Evolutionary conservation across 2,888 invertebrate genomes (phyloP).

Genomic region (Petrolisthes cinctipes): DNA sequence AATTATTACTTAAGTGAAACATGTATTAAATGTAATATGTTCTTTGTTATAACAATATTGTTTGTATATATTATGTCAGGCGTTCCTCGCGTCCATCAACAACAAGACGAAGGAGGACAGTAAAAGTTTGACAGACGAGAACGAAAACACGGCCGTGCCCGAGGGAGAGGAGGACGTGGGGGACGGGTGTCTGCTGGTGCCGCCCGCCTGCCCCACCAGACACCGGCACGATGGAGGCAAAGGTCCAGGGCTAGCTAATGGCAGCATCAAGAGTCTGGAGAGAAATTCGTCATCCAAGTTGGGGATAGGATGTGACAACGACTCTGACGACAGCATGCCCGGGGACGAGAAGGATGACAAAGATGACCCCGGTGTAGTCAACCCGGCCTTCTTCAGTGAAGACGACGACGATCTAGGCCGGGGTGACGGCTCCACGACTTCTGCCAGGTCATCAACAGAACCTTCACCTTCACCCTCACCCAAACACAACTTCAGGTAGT

Average conservation of each 20-base stretch:
- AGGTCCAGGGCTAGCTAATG: constrained; percentile 29
- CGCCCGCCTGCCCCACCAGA: constrained; percentile 1
- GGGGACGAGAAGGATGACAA: constrained; percentile 51
- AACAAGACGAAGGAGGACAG: constrained; percentile 41
- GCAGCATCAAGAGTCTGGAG: constrained; percentile 29
- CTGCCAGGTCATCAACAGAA: constrained; percentile 52
- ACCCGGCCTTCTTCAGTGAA: constrained; percentile 50
- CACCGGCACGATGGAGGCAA: not conserved
- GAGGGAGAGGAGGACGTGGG: constrained; percentile 38
- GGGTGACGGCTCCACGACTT: constrained; percentile 45
- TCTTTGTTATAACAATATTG: not conserved
- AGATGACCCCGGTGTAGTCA: constrained; percentile 54
- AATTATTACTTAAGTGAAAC: no score
- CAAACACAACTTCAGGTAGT: constrained; percentile 40
- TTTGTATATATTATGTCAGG: constrained; percentile 20
- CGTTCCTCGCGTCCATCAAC: constrained; percentile 54
- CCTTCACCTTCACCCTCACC: constrained; percentile 34
- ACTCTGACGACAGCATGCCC: constrained; percentile 48
- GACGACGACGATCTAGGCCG: constrained; percentile 51
- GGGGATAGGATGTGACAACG: constrained; percentile 45
- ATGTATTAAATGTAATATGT: no score
- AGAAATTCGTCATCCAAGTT: constrained; percentile 24
- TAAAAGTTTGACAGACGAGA: constrained; percentile 56
- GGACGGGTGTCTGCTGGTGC: constrained; percentile 40
- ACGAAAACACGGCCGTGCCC: constrained; percentile 56